These are phyloP conservation scores for Papilio polyxenes DNA, from an alignment of 1,140 invertebrate species.

Conservation along the genomic window DNA sequence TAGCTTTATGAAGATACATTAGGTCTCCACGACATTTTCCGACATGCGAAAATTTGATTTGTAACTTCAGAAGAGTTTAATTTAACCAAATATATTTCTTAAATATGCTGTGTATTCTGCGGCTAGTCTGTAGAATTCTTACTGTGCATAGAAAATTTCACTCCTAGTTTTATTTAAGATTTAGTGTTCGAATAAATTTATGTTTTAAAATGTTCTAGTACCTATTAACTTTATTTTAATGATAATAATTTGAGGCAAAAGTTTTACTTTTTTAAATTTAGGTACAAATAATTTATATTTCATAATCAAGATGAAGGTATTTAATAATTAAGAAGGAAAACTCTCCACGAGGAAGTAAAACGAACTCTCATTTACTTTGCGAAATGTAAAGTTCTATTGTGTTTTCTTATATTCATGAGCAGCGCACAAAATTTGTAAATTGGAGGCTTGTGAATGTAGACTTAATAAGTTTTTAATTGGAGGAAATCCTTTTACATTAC, in stretches of 20 bases:
- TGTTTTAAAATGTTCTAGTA: too few species aligned
- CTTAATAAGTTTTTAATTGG: background rate
- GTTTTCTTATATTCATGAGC: constrained; percentile 18
- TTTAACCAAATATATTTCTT: constrained; percentile 38
- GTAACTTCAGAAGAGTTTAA: constrained; percentile 44
- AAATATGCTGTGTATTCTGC: background rate
- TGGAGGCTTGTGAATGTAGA: constrained; percentile 8
- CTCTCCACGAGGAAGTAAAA: background rate
- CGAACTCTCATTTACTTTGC: constrained; percentile 19
- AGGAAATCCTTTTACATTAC: background rate
- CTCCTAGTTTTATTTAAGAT: background rate
- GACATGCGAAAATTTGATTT: constrained; percentile 47
- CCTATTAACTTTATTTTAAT: too few species aligned
- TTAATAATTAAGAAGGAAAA: constrained; percentile 18
- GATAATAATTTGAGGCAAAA: background rate
- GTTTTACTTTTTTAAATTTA: background rate
- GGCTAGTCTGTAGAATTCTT: background rate
- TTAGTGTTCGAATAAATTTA: too few species aligned
- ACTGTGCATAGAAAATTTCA: background rate
- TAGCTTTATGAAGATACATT: constrained; percentile 77
- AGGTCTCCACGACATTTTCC: constrained; percentile 60
- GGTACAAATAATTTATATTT: background rate
- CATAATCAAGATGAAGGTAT: background rate
- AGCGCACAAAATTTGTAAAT: constrained; percentile 11
- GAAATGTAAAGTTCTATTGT: constrained; percentile 7